A percentile compares a stretch with the other conserved stretches of the same genome.
Conservation (phyloP, 2,797 vertebrate species). For the Lithobates pipiens region DNA sequence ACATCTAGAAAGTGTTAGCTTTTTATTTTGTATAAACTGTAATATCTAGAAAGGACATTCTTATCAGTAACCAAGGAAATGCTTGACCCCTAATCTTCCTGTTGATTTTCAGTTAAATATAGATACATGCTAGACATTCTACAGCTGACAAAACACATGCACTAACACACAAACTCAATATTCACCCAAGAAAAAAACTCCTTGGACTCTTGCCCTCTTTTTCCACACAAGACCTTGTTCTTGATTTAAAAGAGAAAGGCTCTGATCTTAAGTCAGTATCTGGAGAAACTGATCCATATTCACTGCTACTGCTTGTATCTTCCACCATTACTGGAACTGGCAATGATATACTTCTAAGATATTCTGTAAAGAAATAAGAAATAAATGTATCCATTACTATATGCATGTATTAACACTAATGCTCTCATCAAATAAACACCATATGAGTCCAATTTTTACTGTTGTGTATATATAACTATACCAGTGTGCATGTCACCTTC, state of each 20-base stretch:
- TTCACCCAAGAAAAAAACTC: constrained; percentile 92
- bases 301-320: constrained; percentile 97
- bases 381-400: not conserved
- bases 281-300: constrained; percentile 96
- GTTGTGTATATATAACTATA: not conserved
- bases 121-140: not conserved
- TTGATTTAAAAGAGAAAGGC: constrained; percentile 93
- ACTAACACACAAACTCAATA: not conserved
- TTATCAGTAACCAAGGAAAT: too few species aligned
- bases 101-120: too few species aligned
- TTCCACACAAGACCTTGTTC: constrained; percentile 93
- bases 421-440: too few species aligned
- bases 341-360: constrained; percentile 94
- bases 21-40: too few species aligned
- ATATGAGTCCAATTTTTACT: too few species aligned
- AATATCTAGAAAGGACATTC: too few species aligned
- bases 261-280: constrained; percentile 94
- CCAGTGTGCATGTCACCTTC: too few species aligned
- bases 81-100: too few species aligned
- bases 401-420: not conserved
- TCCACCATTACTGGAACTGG: constrained; percentile 96
- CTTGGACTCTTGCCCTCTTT: constrained; percentile 88
- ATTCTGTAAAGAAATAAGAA: constrained; percentile 77
- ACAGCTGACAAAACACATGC: not conserved
- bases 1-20: too few species aligned